Evolutionary conservation across 2,797 vertebrate genomes (phyloP).

Genomic region (Phyllotis vaccarum): DNA sequence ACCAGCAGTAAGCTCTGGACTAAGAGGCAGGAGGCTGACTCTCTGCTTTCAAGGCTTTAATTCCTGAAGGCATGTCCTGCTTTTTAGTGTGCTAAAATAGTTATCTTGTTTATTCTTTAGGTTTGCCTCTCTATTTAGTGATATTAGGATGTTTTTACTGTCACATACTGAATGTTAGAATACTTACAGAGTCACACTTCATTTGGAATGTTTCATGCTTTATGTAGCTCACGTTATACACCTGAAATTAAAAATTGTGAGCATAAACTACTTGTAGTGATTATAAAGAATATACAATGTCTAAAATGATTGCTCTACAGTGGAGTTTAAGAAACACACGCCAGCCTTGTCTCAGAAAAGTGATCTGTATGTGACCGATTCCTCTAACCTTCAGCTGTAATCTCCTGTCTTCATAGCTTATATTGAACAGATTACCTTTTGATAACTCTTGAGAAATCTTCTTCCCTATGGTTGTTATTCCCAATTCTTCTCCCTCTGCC

Average conservation of each 20-base stretch:
- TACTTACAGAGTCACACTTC: background rate
- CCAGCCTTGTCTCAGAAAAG: background rate
- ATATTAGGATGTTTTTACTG: constrained; percentile 32
- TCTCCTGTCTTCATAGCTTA: background rate
- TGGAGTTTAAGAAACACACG: constrained; percentile 1
- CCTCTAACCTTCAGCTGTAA: background rate
- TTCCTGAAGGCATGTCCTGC: constrained; percentile 35
- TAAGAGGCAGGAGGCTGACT: background rate
- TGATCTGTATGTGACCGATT: background rate
- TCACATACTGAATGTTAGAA: constrained; percentile 14
- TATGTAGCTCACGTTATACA: background rate
- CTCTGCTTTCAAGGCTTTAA: constrained; percentile 65
- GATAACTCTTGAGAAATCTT: background rate
- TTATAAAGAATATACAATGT: background rate
- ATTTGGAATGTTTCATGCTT: background rate
- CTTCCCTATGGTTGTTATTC: background rate
- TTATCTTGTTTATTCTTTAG: constrained; percentile 55
- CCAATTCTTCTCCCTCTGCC: background rate
- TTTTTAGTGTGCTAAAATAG: constrained; percentile 61
- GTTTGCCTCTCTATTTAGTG: background rate
- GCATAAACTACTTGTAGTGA: background rate
- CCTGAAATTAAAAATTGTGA: background rate
- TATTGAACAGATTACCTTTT: background rate
- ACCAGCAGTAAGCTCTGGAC: constrained; percentile 75
- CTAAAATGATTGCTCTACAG: constrained; percentile 16